Evolutionary conservation across 2,113 vertebrate species (phyloP).

Genomic region (Eubucco bourcierii): DNA sequence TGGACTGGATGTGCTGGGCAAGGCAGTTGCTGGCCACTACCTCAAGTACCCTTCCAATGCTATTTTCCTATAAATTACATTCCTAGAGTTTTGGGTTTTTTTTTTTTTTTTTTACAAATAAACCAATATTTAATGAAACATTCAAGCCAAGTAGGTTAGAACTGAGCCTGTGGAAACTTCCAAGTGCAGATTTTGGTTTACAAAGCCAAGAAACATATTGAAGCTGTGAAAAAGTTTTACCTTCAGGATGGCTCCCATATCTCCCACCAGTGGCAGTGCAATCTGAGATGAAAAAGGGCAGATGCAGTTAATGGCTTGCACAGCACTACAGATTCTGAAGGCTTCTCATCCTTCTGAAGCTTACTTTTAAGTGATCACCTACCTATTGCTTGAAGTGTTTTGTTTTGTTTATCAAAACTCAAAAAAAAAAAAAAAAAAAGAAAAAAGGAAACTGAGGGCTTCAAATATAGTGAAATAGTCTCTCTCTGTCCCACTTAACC

Average conservation of each 20-base stretch:
- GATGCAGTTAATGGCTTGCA: not conserved
- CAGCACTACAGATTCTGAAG: not conserved
- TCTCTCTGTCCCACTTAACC: not conserved
- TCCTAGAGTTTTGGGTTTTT: too few species aligned
- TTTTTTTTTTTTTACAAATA: not conserved
- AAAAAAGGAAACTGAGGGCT: not conserved
- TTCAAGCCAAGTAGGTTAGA: not conserved
- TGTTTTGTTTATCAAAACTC: not conserved
- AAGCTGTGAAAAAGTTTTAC: slow-evolving; percentile 69
- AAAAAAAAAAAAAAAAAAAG: not conserved
- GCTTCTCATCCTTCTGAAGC: not conserved
- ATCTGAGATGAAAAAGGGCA: slow-evolving; percentile 76
- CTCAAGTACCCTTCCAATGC: not conserved
- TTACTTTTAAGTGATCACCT: not conserved
- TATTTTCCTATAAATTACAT: not conserved
- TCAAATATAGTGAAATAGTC: not conserved
- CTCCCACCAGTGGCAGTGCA: slow-evolving; percentile 93
- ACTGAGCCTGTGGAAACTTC: not conserved
- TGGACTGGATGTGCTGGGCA: not conserved
- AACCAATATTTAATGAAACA: not conserved
- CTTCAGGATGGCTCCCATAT: slow-evolving; percentile 89
- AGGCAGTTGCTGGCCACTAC: not conserved
- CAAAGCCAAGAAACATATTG: not conserved
- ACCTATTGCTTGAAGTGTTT: not conserved
- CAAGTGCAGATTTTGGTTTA: not conserved